Conservation (phyloP, 2,888 invertebrate genomes). For the Euclidia mi region DNA sequence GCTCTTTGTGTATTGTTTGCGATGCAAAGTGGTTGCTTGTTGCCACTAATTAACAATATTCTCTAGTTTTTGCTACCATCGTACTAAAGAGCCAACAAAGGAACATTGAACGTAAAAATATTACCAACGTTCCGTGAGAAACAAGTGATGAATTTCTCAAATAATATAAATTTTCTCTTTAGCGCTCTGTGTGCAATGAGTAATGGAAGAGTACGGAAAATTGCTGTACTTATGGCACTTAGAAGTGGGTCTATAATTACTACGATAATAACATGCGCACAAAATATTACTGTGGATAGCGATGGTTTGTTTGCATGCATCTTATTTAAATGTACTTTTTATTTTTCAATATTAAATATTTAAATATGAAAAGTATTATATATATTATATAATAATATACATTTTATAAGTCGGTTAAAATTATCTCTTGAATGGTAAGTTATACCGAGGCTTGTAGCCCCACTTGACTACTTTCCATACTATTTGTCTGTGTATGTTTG, state of each 20-base stretch:
- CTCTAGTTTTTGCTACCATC: constrained; percentile 22
- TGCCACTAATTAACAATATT: constrained; percentile 25
- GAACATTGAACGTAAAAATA: constrained; percentile 15
- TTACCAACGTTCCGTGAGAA: constrained; percentile 27
- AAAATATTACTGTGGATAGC: background rate
- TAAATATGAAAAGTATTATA: too few species aligned
- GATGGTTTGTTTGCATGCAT: too few species aligned
- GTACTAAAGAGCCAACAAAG: constrained; percentile 25
- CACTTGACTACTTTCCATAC: too few species aligned
- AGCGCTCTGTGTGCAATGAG: constrained; percentile 6
- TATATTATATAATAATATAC: too few species aligned
- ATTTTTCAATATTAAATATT: too few species aligned
- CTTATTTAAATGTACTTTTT: too few species aligned
- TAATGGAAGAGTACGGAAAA: constrained; percentile 5
- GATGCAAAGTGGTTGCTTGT: constrained; percentile 19
- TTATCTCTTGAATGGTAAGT: too few species aligned
- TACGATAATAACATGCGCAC: background rate
- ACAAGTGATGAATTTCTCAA: constrained; percentile 8
- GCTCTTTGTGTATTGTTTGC: constrained; percentile 31
- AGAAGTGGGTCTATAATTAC: constrained; percentile 1
- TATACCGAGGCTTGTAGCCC: too few species aligned
- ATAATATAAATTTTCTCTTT: constrained; percentile 16
- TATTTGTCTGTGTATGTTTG: too few species aligned
- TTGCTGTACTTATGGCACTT: constrained; percentile 10
- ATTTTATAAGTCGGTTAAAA: too few species aligned